A percentile compares a stretch with the other conserved stretches of the same genome.
These are phyloP conservation scores for Ataeniobius toweri DNA, from an alignment of 2,797 vertebrate species.

Conservation along the genomic window DNA sequence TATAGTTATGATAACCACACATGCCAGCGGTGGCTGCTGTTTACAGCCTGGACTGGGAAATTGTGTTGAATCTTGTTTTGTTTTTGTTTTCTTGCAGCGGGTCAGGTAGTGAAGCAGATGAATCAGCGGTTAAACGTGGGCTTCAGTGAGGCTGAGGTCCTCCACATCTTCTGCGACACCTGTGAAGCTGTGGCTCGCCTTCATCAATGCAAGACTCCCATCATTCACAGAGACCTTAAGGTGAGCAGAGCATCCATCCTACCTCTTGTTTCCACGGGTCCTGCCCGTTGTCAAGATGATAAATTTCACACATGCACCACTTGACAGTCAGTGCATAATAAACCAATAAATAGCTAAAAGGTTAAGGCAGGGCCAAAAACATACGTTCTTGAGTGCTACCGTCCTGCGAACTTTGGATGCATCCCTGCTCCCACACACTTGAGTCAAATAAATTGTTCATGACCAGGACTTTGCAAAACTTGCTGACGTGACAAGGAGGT, in stretches of 20 bases:
- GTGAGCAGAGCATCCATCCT: conserved; percentile 64
- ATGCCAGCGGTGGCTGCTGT: too few relatives aligned
- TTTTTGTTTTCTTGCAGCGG: conserved; percentile 61
- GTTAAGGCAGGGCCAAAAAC: too few relatives aligned
- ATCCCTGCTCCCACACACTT: too few relatives aligned
- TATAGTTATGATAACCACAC: too few relatives aligned
- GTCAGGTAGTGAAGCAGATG: conserved; percentile 99
- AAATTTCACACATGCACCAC: neutral
- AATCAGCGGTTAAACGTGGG: conserved; percentile 93
- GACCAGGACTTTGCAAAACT: too few relatives aligned
- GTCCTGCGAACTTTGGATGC: too few relatives aligned
- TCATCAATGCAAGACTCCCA: conserved; percentile 96
- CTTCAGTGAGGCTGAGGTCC: conserved; percentile 90
- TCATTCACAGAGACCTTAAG: conserved; percentile 97
- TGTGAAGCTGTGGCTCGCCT: conserved; percentile 96
- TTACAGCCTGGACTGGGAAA: too few relatives aligned
- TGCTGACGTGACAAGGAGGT: too few relatives aligned
- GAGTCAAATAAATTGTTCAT: too few relatives aligned
- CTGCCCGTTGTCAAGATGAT: neutral
- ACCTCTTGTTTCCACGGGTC: neutral
- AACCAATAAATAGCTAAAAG: too few relatives aligned
- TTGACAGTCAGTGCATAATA: neutral
- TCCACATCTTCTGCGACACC: conserved; percentile 93
- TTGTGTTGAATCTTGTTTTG: neutral
- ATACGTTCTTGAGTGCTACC: too few relatives aligned